phyloP scores from a whole-genome alignment of 1,140 invertebrate genomes.

The Drosophila novamexicana region DNA sequence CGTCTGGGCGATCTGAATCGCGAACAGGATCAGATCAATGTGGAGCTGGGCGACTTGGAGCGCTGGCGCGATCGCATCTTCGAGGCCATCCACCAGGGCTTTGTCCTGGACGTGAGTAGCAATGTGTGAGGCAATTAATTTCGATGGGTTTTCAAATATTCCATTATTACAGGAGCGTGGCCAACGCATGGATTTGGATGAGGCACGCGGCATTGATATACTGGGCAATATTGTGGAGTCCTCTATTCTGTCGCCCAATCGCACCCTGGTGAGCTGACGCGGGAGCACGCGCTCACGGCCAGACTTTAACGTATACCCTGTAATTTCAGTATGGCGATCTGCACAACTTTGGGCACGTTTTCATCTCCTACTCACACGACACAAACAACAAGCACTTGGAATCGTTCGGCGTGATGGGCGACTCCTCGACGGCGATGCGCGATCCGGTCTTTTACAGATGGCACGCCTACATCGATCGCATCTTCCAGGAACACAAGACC shows the following conservation, averaged over 20 bases:
- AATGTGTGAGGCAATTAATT: not conserved
- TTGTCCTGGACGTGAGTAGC: constrained; percentile 86
- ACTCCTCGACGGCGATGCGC: constrained; percentile 90
- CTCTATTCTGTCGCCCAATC: constrained; percentile 89
- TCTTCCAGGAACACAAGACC: constrained; percentile 91
- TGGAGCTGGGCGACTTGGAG: constrained; percentile 89
- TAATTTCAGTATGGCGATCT: constrained; percentile 88
- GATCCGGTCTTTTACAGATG: constrained; percentile 94
- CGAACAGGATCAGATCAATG: constrained; percentile 87
- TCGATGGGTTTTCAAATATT: not conserved
- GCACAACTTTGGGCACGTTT: constrained; percentile 90
- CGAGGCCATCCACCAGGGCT: constrained; percentile 89
- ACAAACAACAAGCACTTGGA: constrained; percentile 89
- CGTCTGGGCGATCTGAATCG: constrained; percentile 88
- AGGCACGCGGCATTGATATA: constrained; percentile 90
- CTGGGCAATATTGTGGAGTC: constrained; percentile 92
- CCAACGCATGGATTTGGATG: constrained; percentile 86
- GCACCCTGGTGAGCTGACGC: constrained; percentile 86
- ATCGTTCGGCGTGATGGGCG: constrained; percentile 89
- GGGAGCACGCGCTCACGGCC: not conserved
- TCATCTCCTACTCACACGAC: constrained; percentile 89
- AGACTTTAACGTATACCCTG: not conserved
- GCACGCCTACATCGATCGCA: constrained; percentile 92
- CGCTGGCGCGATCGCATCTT: constrained; percentile 91
- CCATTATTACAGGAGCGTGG: constrained; percentile 83